These are phyloP conservation scores for Venusia cambrica DNA, from an alignment of 2,888 invertebrate genomes.

Conservation along the genomic window DNA sequence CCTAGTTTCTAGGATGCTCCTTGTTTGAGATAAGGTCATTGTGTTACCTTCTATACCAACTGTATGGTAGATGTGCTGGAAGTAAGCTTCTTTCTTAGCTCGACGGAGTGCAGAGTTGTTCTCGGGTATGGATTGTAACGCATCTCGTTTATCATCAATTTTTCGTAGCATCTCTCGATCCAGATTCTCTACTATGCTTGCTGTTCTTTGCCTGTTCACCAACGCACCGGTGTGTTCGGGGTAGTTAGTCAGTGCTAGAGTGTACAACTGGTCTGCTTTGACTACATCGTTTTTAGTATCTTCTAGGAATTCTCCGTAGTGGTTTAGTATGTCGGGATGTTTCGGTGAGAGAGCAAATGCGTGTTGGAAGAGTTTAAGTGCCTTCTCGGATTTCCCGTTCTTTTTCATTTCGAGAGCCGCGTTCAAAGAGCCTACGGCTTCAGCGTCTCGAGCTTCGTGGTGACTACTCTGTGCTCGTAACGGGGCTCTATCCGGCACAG, in stretches of 20 bases:
- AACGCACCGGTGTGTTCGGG: conserved; percentile 92
- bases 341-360: conserved; percentile 94
- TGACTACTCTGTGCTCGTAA: conserved; percentile 35
- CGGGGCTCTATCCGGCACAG: conserved; percentile 44
- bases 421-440: conserved; percentile 92
- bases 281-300: conserved; percentile 91
- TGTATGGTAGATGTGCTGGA: conserved; percentile 97
- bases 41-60: conserved; percentile 99
- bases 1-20: conserved; percentile 94
- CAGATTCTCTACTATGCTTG: conserved; percentile 93
- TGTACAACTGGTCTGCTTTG: conserved; percentile 94
- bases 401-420: conserved; percentile 92
- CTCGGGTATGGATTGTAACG: conserved; percentile 90
- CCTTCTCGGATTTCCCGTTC: conserved; percentile 91
- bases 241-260: conserved; percentile 89
- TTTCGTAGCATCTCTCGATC: conserved; percentile 89
- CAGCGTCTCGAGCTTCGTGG: conserved; percentile 71
- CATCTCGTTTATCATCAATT: conserved; percentile 92
- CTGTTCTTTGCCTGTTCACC: conserved; percentile 90
- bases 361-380: conserved; percentile 92
- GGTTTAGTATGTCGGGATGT: conserved; percentile 94
- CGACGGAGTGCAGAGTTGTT: conserved; percentile 89
- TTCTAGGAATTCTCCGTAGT: conserved; percentile 96
- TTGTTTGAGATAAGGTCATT: conserved; percentile 94
- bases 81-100: conserved; percentile 97